Evolutionary conservation across 1,140 invertebrate species (phyloP), one percentile per base, ranked within the genome.

Genomic region (Platyscapa corneri): DNA sequence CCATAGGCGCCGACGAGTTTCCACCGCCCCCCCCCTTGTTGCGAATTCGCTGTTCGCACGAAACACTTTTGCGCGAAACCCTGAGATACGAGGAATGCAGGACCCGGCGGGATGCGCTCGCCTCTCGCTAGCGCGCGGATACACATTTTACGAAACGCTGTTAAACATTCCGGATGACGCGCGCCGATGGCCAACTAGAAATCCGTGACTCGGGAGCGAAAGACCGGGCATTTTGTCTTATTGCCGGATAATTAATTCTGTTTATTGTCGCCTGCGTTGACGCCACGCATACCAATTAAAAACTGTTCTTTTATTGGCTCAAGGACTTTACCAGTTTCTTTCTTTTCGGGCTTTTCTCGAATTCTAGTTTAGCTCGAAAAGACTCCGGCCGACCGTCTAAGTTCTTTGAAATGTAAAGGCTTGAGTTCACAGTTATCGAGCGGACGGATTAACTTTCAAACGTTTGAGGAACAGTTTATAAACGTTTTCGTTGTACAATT

Each of bases 211-310:
- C 34, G 34, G 20, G 18, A 39, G 30, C 39, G 39, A 72, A 67
- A n/a, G 10, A 72, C 0, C 67, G 67, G 39, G 34, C 8, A 18
- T 32, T 34, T 67, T 64, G 14, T 5, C 65, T 32, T 34, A 6
- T 67, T 34, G 30, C 32, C 30, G 16, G 30, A 67, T 10, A 34
- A n/a, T 18, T 46, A 46, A 46, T 5, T 27, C 3, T 60, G 16
- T 27, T 3, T 60, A 27, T 60, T 27, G 16, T 60, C 34, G 65
- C 30, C 3, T 7, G 8, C 23, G 30, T 32, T 23, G 0, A 67
- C 65, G 30, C 65, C 65, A 34, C 65, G 65, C 67, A 72, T 72
- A 39, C 67, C 18, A 39, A 72, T 72, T 20, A 37, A 72, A 72
- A 72, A 37, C 7, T 39, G 3, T 72, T 72, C 18, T 39, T 72